Base-by-base conservation (phyloP, 2,888 invertebrate species). In the Lissocephala sabroskyi region DNA sequence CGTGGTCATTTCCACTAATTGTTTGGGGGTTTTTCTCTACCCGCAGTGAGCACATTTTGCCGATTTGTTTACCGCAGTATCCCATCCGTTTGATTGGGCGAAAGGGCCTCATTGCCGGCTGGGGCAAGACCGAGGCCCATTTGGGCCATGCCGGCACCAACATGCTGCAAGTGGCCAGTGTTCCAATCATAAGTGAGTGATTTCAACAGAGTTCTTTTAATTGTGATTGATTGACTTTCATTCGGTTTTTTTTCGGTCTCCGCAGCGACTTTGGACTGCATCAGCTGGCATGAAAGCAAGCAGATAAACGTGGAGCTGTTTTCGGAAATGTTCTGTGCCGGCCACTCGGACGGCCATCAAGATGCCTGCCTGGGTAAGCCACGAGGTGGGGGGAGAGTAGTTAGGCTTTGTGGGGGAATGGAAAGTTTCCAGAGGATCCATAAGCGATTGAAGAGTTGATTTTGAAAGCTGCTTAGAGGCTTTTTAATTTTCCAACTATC, bases 261-360 rank as follows among this genome's bases (percentile, higher is more conserved):
- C 18, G n/a, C 17, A 91, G 91, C 89, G 64, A 88, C 88, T 57
- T 87, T 89, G 44, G 92, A 94, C 66, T 94, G 94, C 74, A 88
- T 92, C 53, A 86, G 88, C 26, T 94, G 94, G 94, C 94, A 94
- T 73, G 87, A 89, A 64, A 91, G 89, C 65, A 93, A 93, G 75
- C 91, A 91, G 81, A 94, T 94, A 40, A 88, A 89, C 2, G 90
- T 94, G 0, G 92, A 94, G 64, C 81, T 94, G 73, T 87, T 89
- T 86, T 73, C 90, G 80, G 91, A 91, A 84, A 94, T 94, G 94
- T 89, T 94, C 62, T 94, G 94, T 83, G 94, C 94, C 0, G 94
- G 94, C 5, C 93, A 93, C 75, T 89, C 92, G 0, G 91, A 92
- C 62, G 94, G 94, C 0, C 89, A 91, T 62, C 92, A 92, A 75